These are phyloP conservation scores for Dendrocincla tyrannina DNA, from an alignment of 2,797 vertebrate species.

Conservation along the genomic window DNA sequence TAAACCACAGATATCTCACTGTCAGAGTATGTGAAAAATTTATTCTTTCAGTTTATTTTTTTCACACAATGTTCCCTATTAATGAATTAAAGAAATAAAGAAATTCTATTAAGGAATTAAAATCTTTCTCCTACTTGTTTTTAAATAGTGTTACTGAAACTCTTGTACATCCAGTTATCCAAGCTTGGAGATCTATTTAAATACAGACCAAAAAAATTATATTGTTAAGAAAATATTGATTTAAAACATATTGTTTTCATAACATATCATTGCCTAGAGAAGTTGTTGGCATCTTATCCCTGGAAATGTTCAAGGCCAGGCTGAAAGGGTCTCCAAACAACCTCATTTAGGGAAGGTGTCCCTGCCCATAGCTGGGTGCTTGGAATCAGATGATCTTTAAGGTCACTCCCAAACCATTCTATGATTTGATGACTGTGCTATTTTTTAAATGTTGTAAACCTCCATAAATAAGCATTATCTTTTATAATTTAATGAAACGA, in stretches of 20 bases:
- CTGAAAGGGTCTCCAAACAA: not conserved
- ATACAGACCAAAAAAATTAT: not conserved
- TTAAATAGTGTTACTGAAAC: not conserved
- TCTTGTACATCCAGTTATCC: not conserved
- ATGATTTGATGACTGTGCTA: not conserved
- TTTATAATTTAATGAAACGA: not conserved
- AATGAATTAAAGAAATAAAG: not conserved
- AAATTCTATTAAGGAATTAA: not conserved
- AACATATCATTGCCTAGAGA: not conserved
- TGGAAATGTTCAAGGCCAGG: not conserved
- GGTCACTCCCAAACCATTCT: not conserved
- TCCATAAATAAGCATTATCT: not conserved
- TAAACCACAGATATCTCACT: not conserved
- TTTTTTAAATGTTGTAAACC: not conserved
- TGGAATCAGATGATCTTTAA: not conserved
- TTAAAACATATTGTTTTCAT: not conserved
- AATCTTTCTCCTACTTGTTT: not conserved
- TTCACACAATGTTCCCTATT: not conserved
- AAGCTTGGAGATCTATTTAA: not conserved
- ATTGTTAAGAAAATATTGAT: not conserved
- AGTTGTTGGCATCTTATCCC: not conserved
- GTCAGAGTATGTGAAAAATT: slow-evolving; percentile 2
- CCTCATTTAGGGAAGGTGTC: not conserved
- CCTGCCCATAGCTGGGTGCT: rapidly evolving
- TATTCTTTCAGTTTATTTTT: not conserved